Percentiles rank a stretch among this genome's conserved stretches.
phyloP scores from a whole-genome alignment of 2,113 vertebrate genomes.

The Eonycteris spelaea region DNA sequence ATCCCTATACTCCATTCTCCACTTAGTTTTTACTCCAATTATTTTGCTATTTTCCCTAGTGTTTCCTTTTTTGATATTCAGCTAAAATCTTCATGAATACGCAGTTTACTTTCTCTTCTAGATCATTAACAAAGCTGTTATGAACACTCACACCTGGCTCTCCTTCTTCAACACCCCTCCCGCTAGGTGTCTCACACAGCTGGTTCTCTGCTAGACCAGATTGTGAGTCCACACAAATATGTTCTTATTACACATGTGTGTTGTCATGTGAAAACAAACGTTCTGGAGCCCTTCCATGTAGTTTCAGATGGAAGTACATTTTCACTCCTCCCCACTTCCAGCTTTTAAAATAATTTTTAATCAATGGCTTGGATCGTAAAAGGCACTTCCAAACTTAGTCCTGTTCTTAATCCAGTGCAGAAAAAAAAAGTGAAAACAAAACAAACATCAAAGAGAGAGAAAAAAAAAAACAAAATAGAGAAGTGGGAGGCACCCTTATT shows the following conservation, averaged over 20 bases:
- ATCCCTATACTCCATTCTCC: neutral
- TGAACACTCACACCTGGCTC: slow-evolving; percentile 59
- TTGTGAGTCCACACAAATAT: neutral
- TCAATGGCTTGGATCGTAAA: neutral
- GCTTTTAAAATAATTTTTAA: neutral
- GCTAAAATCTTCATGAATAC: slow-evolving; percentile 65
- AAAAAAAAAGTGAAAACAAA: neutral
- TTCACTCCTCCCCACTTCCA: too few species aligned
- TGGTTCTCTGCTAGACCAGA: slow-evolving; percentile 24
- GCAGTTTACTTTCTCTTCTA: slow-evolving; percentile 54
- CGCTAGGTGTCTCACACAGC: neutral
- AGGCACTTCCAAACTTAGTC: neutral
- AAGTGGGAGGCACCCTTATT: neutral
- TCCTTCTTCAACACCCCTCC: neutral
- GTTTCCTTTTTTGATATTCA: slow-evolving; percentile 41
- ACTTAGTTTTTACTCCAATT: slow-evolving; percentile 58
- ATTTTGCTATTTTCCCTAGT: slow-evolving; percentile 40
- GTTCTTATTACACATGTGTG: neutral
- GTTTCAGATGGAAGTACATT: neutral
- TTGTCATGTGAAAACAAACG: neutral
- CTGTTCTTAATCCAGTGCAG: neutral
- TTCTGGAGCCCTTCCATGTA: neutral
- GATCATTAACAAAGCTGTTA: slow-evolving; percentile 55
- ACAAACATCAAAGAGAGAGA: neutral
- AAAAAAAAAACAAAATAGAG: neutral